A percentile compares a stretch with the other conserved stretches of the same genome.
These are phyloP conservation scores for Rhinoptilus africanus DNA, from an alignment of 2,113 vertebrate genomes.

Conservation along the genomic window DNA sequence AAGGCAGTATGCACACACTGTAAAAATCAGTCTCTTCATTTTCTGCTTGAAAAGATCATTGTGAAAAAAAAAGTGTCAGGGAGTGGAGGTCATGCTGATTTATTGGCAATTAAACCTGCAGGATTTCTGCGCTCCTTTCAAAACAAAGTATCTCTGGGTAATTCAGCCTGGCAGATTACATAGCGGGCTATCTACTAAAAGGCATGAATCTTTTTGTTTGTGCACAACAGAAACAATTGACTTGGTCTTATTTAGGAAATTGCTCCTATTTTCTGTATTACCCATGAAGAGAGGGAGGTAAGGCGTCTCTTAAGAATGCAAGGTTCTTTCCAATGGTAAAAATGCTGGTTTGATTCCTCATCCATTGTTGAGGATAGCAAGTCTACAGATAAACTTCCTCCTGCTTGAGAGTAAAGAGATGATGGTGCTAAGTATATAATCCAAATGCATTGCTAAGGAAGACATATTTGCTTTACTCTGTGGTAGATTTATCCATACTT, in stretches of 20 bases:
- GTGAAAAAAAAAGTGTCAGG: constrained; percentile 75
- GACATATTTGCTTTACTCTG: not conserved
- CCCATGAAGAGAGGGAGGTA: not conserved
- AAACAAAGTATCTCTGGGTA: constrained; percentile 73
- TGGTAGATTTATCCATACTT: not conserved
- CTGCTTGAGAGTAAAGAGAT: not conserved
- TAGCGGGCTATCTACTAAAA: constrained; percentile 51
- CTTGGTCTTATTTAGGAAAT: constrained; percentile 65
- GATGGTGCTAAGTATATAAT: not conserved
- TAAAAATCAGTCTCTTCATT: constrained; percentile 92
- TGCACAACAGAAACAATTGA: constrained; percentile 65
- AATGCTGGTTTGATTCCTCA: not conserved
- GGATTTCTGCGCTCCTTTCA: constrained; percentile 83
- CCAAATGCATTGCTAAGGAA: not conserved
- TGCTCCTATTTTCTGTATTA: constrained; percentile 58
- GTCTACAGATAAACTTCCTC: not conserved
- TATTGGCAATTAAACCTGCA: constrained; percentile 96
- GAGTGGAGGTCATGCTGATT: constrained; percentile 91
- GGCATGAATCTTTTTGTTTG: constrained; percentile 60
- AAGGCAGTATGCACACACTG: constrained; percentile 79
- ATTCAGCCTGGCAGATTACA: constrained; percentile 66
- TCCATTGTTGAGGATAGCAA: not conserved
- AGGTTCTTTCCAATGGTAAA: constrained; percentile 11
- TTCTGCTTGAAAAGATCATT: constrained; percentile 94
- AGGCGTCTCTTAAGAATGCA: constrained; percentile 40